A percentile compares a stretch with the other conserved stretches of the same genome.
Conservation (phyloP, 2,113 vertebrate genomes). For the Notothenia coriiceps region DNA sequence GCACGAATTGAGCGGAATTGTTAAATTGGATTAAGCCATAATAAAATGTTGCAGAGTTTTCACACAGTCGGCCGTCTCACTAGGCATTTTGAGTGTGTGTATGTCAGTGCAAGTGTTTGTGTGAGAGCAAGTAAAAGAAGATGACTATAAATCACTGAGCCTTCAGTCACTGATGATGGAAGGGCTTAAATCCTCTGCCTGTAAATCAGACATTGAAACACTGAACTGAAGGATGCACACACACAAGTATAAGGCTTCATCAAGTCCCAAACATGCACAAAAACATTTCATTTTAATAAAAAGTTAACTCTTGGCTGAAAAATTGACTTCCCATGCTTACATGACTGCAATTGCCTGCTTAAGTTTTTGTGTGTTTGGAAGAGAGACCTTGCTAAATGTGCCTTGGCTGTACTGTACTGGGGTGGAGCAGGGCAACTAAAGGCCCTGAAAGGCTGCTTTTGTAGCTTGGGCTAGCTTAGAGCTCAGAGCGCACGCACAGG, state of each 20-base stretch:
- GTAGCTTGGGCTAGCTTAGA: conserved; percentile 64
- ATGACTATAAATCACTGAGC: conserved; percentile 46
- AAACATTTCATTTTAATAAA: background rate
- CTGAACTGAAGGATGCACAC: conserved; percentile 20
- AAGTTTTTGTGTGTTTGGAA: conserved; percentile 31
- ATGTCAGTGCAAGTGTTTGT: conserved; percentile 1
- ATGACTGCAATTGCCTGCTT: conserved; percentile 32
- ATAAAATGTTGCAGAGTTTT: conserved; percentile 80
- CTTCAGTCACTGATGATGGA: conserved; percentile 44
- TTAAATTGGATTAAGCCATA: conserved; percentile 80
- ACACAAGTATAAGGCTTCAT: conserved; percentile 1
- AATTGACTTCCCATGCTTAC: conserved; percentile 11
- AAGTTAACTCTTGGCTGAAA: background rate
- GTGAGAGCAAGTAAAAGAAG: conserved; percentile 21
- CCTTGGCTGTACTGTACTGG: conserved; percentile 57
- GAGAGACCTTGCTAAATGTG: conserved; percentile 54
- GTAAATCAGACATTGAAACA: conserved; percentile 52
- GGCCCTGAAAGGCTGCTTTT: conserved; percentile 80
- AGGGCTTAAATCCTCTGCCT: conserved; percentile 41
- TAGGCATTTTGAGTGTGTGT: conserved; percentile 32
- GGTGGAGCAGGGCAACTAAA: conserved; percentile 67
- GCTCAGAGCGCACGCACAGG: conserved; percentile 74
- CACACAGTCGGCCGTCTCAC: conserved; percentile 62
- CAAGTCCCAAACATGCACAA: background rate
- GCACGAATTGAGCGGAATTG: conserved; percentile 67